Base-by-base conservation (phyloP, 2,888 invertebrate species). In the Ichneumon xanthorius region DNA sequence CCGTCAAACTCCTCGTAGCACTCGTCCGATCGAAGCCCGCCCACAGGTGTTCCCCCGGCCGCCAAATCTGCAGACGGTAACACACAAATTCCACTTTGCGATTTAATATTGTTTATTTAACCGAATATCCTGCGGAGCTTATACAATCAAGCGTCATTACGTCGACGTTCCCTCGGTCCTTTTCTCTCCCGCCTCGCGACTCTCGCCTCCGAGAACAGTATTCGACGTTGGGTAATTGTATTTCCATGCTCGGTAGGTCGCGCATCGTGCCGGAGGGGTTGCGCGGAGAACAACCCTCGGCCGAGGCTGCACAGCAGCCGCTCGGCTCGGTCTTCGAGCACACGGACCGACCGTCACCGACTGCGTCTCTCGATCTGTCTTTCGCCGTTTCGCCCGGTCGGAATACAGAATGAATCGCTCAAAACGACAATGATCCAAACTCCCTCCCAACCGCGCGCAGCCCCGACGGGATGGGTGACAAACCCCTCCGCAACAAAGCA, bases 131-230 rank as follows among this genome's bases (percentile, higher is more conserved):
- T 90, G 88, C 85, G 70, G 83, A 90, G 92, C 88, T 93, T 92
- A 92, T 91, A 93, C 93, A 93, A 94, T 94, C 92, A 93, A 90
- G 92, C 93, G 88, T 92, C 93, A 92, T 93, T 93, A 93, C 91
- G 90, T 80, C 82, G 58, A 70, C 40, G 72, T 72, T 48, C 55
- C 58, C 48, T 40, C 53, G 72, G 58, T 75, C 65, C 19, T n/a
- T 68, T 61, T 80, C 84, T 72, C 80, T 72, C 48, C 30, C 37
- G 58, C 33, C 53, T 48, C 26, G 53, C 68, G 68, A 61, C 33
- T 81, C 70, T 73, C 82, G 67, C 40, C 84, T 76, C 76, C 80
- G 75, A 71, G 82, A 84, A 85, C 84, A 75, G 89, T 89, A 87
- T 90, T 90, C 90, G 90, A 87, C 80, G 88, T 89, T 73, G 82